Percentiles rank a stretch among this genome's conserved stretches.
Evolutionary conservation across 2,113 vertebrate genomes (phyloP).

Genomic region (Peromyscus leucopus): DNA sequence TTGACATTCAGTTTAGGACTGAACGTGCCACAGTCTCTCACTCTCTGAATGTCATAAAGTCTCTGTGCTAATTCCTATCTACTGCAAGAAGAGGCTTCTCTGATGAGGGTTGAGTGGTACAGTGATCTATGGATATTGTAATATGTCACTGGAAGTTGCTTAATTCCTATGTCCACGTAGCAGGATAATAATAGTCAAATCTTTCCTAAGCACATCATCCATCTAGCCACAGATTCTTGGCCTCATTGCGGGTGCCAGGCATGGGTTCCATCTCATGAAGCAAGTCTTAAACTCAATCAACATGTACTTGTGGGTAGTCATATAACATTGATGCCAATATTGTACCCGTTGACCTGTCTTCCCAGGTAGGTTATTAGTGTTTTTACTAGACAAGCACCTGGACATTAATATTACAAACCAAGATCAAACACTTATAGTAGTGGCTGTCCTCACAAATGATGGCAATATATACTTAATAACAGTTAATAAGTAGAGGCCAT

Average conservation of each 20-base stretch:
- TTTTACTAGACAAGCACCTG: background rate
- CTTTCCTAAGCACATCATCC: background rate
- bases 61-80: background rate
- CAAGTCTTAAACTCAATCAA: background rate
- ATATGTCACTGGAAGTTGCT: background rate
- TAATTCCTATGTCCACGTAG: background rate
- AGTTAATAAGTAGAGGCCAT: background rate
- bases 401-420: slow-evolving; percentile 16
- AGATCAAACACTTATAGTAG: background rate
- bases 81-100: background rate
- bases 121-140: background rate
- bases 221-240: background rate
- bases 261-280: background rate
- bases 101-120: background rate
- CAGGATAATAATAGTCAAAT: background rate
- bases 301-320: background rate
- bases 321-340: background rate
- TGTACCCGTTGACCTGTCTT: background rate
- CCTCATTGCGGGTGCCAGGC: background rate
- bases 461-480: background rate
- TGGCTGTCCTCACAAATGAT: background rate
- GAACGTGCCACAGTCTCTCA: background rate
- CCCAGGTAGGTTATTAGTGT: background rate
- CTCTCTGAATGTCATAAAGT: background rate
- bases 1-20: background rate